Conservation (phyloP, 30 jellyfish, hydroid and myxozoan genomes). For the Cassiopea xamachana region DNA sequence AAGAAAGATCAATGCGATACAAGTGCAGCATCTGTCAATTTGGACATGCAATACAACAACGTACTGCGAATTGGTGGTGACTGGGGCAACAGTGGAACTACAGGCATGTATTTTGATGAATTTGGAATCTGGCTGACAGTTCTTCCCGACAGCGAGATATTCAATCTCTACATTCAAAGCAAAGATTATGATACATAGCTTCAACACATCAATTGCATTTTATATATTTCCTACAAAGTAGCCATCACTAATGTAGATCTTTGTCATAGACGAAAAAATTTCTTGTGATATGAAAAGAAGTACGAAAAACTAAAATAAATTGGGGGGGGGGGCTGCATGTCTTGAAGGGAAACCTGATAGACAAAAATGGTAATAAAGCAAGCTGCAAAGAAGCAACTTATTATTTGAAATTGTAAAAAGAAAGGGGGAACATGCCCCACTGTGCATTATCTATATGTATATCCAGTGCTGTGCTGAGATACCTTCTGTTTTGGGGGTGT, state of each 20-base stretch:
- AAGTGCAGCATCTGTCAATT: neutral
- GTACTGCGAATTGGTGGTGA: neutral
- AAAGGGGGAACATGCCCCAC: too few relatives aligned
- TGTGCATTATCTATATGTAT: too few relatives aligned
- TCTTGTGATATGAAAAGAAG: too few relatives aligned
- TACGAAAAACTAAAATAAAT: too few relatives aligned
- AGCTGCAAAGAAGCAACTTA: too few relatives aligned
- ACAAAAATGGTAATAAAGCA: too few relatives aligned
- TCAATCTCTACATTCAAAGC: conserved; percentile 8
- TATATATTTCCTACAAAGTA: neutral
- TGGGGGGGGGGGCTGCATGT: too few relatives aligned
- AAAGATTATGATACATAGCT: conserved; percentile 15
- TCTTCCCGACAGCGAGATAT: conserved; percentile 1
- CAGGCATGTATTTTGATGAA: conserved; percentile 24
- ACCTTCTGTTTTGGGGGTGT: too few relatives aligned
- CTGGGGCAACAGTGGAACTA: neutral
- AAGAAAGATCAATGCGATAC: conserved; percentile 10
- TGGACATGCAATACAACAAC: neutral
- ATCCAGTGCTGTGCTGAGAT: too few relatives aligned
- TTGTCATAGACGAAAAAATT: too few relatives aligned
- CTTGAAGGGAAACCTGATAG: too few relatives aligned
- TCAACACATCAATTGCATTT: neutral
- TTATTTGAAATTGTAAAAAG: too few relatives aligned
- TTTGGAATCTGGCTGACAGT: conserved; percentile 23
- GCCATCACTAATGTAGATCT: neutral